Conservation (phyloP, 2,113 vertebrate genomes). For the Suricata suricatta region DNA sequence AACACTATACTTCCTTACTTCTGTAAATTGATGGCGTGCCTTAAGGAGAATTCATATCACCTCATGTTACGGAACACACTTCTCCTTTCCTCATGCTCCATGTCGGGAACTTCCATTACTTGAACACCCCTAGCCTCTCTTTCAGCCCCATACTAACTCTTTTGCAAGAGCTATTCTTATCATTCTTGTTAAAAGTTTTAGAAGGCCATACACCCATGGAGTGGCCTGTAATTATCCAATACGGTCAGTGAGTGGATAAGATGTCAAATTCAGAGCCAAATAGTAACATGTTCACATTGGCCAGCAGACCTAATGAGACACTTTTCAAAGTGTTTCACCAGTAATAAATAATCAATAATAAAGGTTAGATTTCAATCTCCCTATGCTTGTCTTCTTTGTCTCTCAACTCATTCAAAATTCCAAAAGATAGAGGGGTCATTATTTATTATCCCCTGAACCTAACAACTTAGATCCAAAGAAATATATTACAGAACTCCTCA, state of each 20-base stretch:
- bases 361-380: conserved; percentile 12
- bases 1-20: neutral
- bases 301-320: neutral
- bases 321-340: conserved; percentile 26
- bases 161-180: neutral
- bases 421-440: neutral
- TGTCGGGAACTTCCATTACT: neutral
- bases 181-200: conserved; percentile 24
- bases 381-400: neutral
- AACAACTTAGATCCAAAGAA: conserved; percentile 31
- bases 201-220: neutral
- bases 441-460: neutral
- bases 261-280: conserved; percentile 3
- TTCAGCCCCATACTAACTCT: neutral
- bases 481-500: neutral
- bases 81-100: neutral
- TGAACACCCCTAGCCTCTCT: neutral
- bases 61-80: neutral
- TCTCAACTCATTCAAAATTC: conserved; percentile 30
- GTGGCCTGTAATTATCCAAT: neutral
- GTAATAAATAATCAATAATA: conserved; percentile 37
- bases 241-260: neutral
- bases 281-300: neutral
- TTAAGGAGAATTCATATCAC: neutral
- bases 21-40: neutral